phyloP scores from a whole-genome alignment of 2,797 vertebrate genomes.

The Lophotriccus pileatus region DNA sequence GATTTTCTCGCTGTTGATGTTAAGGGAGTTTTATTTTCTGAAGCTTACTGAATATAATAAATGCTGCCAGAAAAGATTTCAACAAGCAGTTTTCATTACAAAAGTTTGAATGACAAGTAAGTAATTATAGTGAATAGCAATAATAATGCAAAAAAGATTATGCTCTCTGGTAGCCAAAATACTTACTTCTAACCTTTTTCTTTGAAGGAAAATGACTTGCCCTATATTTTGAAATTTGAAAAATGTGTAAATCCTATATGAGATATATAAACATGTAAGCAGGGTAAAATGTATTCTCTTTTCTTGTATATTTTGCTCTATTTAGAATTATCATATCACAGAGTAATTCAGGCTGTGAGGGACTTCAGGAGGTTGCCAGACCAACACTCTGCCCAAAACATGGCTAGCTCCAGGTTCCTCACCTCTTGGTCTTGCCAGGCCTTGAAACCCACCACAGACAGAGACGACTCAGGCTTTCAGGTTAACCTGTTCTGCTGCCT shows the following conservation, averaged over 20 bases:
- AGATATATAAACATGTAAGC: not conserved
- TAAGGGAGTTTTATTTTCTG: not conserved
- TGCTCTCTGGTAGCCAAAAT: not conserved
- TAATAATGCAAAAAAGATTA: not conserved
- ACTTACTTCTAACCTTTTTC: not conserved
- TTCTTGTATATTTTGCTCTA: not conserved
- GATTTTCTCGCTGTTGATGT: not conserved
- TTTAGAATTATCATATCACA: not conserved
- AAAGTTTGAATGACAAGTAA: constrained; percentile 13
- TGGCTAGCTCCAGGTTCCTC: not conserved
- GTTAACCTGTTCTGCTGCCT: not conserved
- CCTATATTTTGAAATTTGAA: not conserved
- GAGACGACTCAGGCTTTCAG: not conserved
- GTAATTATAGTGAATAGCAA: not conserved
- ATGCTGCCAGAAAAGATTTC: not conserved
- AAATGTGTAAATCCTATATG: not conserved
- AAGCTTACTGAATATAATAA: not conserved
- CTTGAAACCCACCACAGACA: not conserved
- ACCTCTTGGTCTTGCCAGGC: not conserved
- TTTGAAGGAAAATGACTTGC: not conserved
- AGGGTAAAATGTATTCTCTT: not conserved
- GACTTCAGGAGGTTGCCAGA: not conserved
- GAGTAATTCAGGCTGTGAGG: not conserved
- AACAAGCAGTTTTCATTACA: constrained; percentile 19
- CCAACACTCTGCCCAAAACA: not conserved